Conservation (phyloP, 2,797 vertebrate genomes). For the Phrynocephalus guinanensis region DNA sequence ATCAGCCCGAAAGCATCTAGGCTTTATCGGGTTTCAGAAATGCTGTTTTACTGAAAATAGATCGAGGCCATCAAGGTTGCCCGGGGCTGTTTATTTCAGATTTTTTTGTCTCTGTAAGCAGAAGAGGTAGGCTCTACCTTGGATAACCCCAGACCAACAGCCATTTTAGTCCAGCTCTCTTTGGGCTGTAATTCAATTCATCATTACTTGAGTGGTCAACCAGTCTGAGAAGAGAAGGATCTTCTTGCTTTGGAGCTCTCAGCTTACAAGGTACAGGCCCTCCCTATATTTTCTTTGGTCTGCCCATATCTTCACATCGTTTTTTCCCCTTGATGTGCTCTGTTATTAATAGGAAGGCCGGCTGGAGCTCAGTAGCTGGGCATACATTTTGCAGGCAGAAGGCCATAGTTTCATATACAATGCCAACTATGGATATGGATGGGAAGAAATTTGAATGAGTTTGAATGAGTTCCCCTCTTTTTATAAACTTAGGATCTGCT, state of each 20-base stretch:
- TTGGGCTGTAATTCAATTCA: neutral
- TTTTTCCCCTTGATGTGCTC: neutral
- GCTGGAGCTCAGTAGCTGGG: neutral
- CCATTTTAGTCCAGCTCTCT: neutral
- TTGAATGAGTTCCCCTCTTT: neutral
- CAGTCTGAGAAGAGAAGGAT: neutral
- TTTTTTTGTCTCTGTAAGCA: slow-evolving; percentile 1
- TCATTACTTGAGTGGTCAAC: neutral
- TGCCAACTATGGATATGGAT: neutral
- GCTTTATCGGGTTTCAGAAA: slow-evolving; percentile 35
- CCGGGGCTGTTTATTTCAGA: slow-evolving; percentile 27
- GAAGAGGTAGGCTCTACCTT: neutral
- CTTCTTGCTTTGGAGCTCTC: neutral
- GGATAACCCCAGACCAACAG: neutral
- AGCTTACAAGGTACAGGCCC: neutral
- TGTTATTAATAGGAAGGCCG: neutral
- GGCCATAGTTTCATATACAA: neutral
- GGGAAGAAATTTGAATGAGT: neutral
- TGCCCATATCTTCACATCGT: neutral
- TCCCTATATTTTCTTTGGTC: neutral
- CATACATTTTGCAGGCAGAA: neutral
- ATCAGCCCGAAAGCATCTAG: neutral
- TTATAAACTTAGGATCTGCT: too few relatives aligned
- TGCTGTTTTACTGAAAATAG: slow-evolving; percentile 18
- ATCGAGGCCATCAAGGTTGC: neutral